These are phyloP conservation scores for Gephyroberyx darwinii DNA, from an alignment of 2,797 vertebrate genomes.

Conservation along the genomic window DNA sequence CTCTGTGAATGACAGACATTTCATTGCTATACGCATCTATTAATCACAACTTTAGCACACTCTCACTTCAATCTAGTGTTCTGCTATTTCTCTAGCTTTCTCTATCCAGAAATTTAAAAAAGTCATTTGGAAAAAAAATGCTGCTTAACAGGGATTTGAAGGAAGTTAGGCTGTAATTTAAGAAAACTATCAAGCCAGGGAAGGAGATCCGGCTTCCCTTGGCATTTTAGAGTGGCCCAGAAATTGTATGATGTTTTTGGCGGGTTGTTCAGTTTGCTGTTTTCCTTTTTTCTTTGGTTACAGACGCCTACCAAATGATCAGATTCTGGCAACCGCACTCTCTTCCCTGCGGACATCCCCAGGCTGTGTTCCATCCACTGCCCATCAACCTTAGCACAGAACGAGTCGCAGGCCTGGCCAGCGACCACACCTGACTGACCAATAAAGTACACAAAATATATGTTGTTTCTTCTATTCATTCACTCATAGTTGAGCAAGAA, in stretches of 20 bases:
- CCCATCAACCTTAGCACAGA: slow-evolving; percentile 35
- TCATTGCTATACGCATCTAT: slow-evolving; percentile 62
- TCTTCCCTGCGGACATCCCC: slow-evolving; percentile 52
- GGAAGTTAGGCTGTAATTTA: slow-evolving; percentile 53
- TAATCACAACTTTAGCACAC: slow-evolving; percentile 60
- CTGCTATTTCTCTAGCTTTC: slow-evolving; percentile 38
- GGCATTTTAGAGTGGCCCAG: slow-evolving; percentile 51
- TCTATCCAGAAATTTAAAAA: slow-evolving; percentile 27
- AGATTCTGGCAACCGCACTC: slow-evolving; percentile 54
- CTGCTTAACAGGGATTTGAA: slow-evolving; percentile 48
- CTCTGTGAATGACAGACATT: slow-evolving; percentile 66
- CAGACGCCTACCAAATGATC: slow-evolving; percentile 54
- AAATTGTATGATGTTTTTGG: slow-evolving; percentile 65
- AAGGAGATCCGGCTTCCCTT: slow-evolving; percentile 58
- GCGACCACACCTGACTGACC: slow-evolving; percentile 45
- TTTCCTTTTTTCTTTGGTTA: slow-evolving; percentile 59
- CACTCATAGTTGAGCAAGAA: neutral
- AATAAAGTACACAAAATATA: slow-evolving; percentile 26
- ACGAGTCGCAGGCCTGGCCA: slow-evolving; percentile 21
- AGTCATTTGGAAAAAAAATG: slow-evolving; percentile 28
- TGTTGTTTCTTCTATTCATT: slow-evolving; percentile 25
- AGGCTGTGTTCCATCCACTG: slow-evolving; percentile 27
- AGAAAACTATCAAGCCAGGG: slow-evolving; percentile 57
- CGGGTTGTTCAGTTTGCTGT: slow-evolving; percentile 50
- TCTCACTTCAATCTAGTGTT: slow-evolving; percentile 34